A percentile compares a stretch with the other conserved stretches of the same genome.
These are phyloP conservation scores for Chrysina gloriosa DNA, from an alignment of 2,888 invertebrate species.

Conservation along the genomic window DNA sequence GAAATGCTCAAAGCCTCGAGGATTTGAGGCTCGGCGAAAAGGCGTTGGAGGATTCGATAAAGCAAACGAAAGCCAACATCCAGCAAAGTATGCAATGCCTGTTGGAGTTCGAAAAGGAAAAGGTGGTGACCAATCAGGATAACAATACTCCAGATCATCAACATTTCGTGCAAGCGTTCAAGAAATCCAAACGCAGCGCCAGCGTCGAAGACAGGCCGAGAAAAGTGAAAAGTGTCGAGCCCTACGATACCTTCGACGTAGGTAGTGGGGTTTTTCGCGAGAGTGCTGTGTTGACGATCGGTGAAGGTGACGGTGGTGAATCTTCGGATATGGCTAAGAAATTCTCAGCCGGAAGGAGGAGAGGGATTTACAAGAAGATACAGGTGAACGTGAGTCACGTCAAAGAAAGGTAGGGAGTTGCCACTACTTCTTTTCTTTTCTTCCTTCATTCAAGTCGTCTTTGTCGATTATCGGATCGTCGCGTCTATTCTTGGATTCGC, in stretches of 20 bases:
- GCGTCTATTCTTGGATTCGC: too few relatives aligned
- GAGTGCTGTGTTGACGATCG: not conserved
- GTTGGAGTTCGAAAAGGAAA: slow-evolving; percentile 29
- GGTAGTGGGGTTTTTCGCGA: slow-evolving; percentile 28
- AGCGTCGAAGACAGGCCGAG: slow-evolving; percentile 11
- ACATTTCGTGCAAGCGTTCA: slow-evolving; percentile 37
- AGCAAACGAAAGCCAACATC: slow-evolving; percentile 32
- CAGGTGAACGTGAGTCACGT: slow-evolving; percentile 30
- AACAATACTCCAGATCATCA: not conserved
- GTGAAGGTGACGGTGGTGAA: slow-evolving; percentile 7
- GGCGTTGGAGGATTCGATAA: slow-evolving; percentile 29
- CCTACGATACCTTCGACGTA: slow-evolving; percentile 41
- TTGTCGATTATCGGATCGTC: too few relatives aligned
- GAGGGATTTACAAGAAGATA: slow-evolving; percentile 40
- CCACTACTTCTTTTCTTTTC: too few relatives aligned
- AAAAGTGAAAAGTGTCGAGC: slow-evolving; percentile 34
- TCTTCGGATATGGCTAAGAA: slow-evolving; percentile 28
- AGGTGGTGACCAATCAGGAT: not conserved
- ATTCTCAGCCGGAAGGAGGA: slow-evolving; percentile 19
- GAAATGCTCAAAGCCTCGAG: slow-evolving; percentile 32
- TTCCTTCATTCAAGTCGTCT: too few relatives aligned
- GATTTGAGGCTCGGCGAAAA: slow-evolving; percentile 18
- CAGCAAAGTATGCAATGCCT: slow-evolving; percentile 36
- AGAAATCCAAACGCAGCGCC: slow-evolving; percentile 30
- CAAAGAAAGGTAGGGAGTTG: slow-evolving; percentile 31